phyloP scores from a whole-genome alignment of 1,140 invertebrate species.

The Lepidurus arcticus region DNA sequence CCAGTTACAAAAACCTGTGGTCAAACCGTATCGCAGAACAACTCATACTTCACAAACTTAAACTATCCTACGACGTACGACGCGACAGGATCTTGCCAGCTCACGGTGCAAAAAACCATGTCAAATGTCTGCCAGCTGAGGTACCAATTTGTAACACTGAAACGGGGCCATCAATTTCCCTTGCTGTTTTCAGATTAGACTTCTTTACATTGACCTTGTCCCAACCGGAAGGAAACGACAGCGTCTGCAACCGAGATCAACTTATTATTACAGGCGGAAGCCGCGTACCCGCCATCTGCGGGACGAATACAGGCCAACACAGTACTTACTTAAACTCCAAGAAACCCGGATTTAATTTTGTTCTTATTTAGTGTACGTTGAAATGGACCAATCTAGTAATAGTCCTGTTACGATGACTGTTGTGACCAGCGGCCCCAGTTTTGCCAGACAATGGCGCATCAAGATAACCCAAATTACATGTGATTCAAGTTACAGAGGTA shows the following conservation, averaged over 20 bases:
- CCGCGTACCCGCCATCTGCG: constrained; percentile 72
- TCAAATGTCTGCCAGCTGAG: constrained; percentile 74
- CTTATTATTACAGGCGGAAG: constrained; percentile 76
- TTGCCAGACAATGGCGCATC: constrained; percentile 71
- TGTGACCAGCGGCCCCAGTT: constrained; percentile 67
- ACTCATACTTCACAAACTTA: constrained; percentile 74
- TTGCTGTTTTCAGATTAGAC: constrained; percentile 58
- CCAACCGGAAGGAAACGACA: constrained; percentile 64
- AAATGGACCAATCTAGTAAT: constrained; percentile 65
- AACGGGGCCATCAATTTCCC: neutral
- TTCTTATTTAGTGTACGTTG: constrained; percentile 66
- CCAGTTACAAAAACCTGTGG: constrained; percentile 70
- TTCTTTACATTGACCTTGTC: constrained; percentile 66
- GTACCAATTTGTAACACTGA: constrained; percentile 44
- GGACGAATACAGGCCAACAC: constrained; percentile 72
- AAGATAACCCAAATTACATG: constrained; percentile 71
- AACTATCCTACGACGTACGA: constrained; percentile 69
- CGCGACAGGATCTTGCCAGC: constrained; percentile 70
- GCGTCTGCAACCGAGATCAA: constrained; percentile 75
- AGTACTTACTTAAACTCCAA: constrained; percentile 54
- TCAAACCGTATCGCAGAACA: constrained; percentile 65
- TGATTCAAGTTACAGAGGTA: constrained; percentile 62
- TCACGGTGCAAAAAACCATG: constrained; percentile 67
- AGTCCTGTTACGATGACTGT: constrained; percentile 65
- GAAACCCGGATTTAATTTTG: neutral